Conservation (phyloP, 2,797 vertebrate genomes). For the Hipposideros larvatus region DNA sequence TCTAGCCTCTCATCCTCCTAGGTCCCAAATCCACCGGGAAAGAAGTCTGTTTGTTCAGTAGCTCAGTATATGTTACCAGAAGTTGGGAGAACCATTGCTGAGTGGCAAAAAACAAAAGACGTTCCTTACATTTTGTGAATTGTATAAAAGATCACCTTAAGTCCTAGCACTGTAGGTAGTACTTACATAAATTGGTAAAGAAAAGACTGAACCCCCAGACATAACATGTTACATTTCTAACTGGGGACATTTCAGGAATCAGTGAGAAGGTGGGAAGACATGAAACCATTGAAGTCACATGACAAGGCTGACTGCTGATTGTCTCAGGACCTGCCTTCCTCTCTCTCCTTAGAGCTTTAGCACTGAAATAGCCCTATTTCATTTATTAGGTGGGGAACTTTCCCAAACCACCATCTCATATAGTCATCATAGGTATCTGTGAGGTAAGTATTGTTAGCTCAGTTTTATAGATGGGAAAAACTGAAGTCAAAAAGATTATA, state of each 20-base stretch:
- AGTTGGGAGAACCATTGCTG: neutral
- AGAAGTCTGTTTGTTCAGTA: neutral
- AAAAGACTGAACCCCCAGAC: neutral
- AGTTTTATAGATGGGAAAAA: constrained; percentile 5
- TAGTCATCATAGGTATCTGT: neutral
- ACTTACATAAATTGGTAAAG: neutral
- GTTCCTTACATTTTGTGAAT: constrained; percentile 15
- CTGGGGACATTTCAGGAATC: neutral
- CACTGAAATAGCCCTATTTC: neutral
- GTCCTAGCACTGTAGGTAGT: neutral
- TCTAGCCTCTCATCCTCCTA: neutral
- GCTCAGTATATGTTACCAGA: neutral
- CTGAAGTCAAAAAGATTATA: neutral
- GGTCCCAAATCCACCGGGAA: neutral
- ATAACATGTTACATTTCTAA: neutral
- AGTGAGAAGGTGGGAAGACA: constrained; percentile 9
- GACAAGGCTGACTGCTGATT: neutral
- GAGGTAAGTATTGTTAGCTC: neutral
- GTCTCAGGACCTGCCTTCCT: neutral
- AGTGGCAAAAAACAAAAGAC: neutral
- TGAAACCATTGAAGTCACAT: neutral
- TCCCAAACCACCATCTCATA: neutral
- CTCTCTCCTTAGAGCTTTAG: neutral
- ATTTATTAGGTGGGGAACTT: neutral
- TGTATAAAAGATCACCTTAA: constrained; percentile 1